Conservation (phyloP, 2,888 invertebrate genomes). For the Heliothis peltigera region DNA sequence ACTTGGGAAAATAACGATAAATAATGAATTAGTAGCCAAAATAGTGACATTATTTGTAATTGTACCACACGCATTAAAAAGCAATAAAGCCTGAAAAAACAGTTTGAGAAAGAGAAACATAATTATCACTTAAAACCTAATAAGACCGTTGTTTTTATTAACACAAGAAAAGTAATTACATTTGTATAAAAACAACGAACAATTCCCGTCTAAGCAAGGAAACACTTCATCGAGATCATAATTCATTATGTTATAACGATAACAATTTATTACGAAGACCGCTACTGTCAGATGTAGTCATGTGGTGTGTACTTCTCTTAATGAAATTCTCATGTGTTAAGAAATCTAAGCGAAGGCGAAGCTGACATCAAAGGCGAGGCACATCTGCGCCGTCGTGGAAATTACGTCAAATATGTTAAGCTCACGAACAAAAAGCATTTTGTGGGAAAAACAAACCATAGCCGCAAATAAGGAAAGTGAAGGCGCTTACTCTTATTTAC, state of each 20-base stretch:
- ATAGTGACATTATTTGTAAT: no score
- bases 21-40: no score
- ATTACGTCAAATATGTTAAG: conserved; percentile 63
- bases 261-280: conserved; percentile 50
- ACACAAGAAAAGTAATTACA: conserved; percentile 5
- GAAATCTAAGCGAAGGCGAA: conserved; percentile 60
- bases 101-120: background rate
- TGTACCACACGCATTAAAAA: background rate
- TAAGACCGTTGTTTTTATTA: background rate
- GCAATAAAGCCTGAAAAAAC: background rate
- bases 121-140: background rate
- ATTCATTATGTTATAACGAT: conserved; percentile 44
- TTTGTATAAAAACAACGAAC: conserved; percentile 9
- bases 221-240: conserved; percentile 27
- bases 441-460: conserved; percentile 58
- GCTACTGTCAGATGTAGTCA: conserved; percentile 39
- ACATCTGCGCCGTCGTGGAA: conserved; percentile 61
- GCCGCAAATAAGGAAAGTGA: conserved; percentile 53
- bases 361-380: conserved; percentile 64
- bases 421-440: conserved; percentile 56
- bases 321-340: conserved; percentile 59
- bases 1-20: no score
- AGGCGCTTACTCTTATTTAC: conserved; percentile 37
- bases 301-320: conserved; percentile 48
- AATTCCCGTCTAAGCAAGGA: conserved; percentile 14